Base-by-base conservation (phyloP, 2,888 invertebrate genomes). In the Drosophila siamana region DNA sequence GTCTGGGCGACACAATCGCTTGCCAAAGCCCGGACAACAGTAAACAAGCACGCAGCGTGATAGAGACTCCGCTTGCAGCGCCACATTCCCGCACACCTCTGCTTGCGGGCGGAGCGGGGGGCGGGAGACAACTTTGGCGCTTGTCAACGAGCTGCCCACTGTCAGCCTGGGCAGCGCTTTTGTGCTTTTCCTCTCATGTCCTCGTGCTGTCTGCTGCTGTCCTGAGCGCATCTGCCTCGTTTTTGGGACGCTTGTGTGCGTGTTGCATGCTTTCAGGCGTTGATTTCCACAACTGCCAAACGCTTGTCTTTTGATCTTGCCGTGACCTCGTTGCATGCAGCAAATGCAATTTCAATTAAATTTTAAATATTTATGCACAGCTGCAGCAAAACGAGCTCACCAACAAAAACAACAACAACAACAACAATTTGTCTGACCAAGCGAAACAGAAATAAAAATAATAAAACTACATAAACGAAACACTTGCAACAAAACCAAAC, bases 261-360 rank as follows among this genome's bases (percentile, higher is more conserved):
- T 54, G 43, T 50, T 52, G 66, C 54, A 74, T 69, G 86, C 80
- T 89, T 63, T 82, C 65, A 68, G 88, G 83, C 83, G 89, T 74
- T 89, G 89, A 85, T 85, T 89, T 85, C 83, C 88, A 79, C 86
- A 85, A 76, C 77, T 85, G 80, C 79, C 88, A 87, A 87, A 81
- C 71, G 88, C 76, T 89, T 89, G 88, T 85, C 89, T 78, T 86
- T 89, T 87, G 89, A 84, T 88, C 88, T 89, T 66, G 50, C 64
- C 65, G 55, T 63, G 63, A 62, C 65, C 68, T 67, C 81, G 67
- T 62, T 66, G 26, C 46, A 62, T 44, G 38, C 74, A 71, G 62
- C 77, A 74, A 88, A 86, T 78, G 82, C 83, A 83, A 86, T 83
- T 85, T 85, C 85, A 85, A 85, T 85, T 85, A 89, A 85, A 85